Evolutionary conservation across 2,888 invertebrate genomes (phyloP).

Genomic region (Heteromyza rotundicornis): DNA sequence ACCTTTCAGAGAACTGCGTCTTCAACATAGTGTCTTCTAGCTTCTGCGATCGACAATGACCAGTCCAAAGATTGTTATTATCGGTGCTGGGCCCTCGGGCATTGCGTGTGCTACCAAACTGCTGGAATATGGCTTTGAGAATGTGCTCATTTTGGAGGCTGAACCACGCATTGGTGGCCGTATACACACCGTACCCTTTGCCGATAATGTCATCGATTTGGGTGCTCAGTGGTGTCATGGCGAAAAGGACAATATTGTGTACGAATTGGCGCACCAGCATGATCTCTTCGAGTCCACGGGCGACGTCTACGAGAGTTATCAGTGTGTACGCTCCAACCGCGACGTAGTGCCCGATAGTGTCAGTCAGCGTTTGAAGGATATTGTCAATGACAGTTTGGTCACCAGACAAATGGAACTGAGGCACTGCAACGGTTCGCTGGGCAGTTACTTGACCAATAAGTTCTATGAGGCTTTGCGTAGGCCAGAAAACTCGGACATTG

Average conservation of each 20-base stretch:
- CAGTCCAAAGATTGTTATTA: constrained; percentile 52
- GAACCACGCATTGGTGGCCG: constrained; percentile 71
- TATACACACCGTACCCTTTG: constrained; percentile 66
- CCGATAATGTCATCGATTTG: constrained; percentile 64
- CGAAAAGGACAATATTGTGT: constrained; percentile 61
- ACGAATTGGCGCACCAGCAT: constrained; percentile 51
- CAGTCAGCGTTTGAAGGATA: constrained; percentile 58
- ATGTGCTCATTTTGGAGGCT: constrained; percentile 70
- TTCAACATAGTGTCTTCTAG: not conserved
- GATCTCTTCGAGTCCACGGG: constrained; percentile 56
- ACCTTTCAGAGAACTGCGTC: not conserved
- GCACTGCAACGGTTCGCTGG: constrained; percentile 53
- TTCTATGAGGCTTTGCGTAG: constrained; percentile 52
- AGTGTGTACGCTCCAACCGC: constrained; percentile 58
- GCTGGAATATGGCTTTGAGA: constrained; percentile 60
- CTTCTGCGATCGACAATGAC: constrained; percentile 31
- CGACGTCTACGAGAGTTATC: constrained; percentile 54
- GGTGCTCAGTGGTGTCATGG: constrained; percentile 63
- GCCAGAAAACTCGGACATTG: constrained; percentile 59
- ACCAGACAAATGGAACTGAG: constrained; percentile 55
- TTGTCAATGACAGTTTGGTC: constrained; percentile 62
- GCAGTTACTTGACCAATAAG: constrained; percentile 56
- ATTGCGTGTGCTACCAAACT: constrained; percentile 63
- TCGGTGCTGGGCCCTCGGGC: constrained; percentile 62
- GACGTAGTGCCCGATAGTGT: constrained; percentile 59